Base-by-base conservation (phyloP, 1,140 invertebrate species). In the Maniola jurtina region DNA sequence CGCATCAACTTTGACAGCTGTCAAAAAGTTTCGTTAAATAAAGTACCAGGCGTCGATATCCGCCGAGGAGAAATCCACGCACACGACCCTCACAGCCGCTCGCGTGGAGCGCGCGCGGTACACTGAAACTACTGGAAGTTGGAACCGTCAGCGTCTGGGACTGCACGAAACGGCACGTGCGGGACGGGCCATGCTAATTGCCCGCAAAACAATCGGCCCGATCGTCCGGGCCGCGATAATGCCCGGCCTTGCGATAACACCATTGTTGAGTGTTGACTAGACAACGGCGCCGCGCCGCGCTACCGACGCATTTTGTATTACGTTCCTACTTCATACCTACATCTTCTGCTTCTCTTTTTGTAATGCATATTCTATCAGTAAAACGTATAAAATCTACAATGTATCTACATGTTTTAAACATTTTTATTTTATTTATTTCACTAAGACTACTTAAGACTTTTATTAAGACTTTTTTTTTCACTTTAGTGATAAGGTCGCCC, bases 131-230 rank as follows among this genome's bases (percentile, higher is more conserved):
- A 77, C 48, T 59, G 62, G 59, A 61, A 64, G 68, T 52, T 25
- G 48, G 15, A 25, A 52, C 68, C 57, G 68, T 69, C 63, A 54
- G 70, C 68, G 64, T 66, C 64, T 62, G 50, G 73, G 56, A 47
- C 66, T 33, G 54, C 66, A 70, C 50, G 66, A 61, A 62, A 55
- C 66, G 77, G 83, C 78, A 77, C 84, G 82, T 80, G 81, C 80
- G 80, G 75, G 79, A 68, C 77, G 76, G 72, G 75, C 75, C 73
- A 72, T 83, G 88, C 87, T 91, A 89, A 90, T 90, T 88, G 88
- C 83, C 85, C 84, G 81, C 86, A 79, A 88, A 89, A 88, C 88
- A 89, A 86, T 89, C 85, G 81, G 75, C 66, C 75, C 78, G 81
- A 79, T 79, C 81, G 77, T 74, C 79, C 75, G 77, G 68, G 63